Evolutionary conservation across 2,888 invertebrate genomes (phyloP), one percentile per base, ranked within the genome.

Genomic region (Xylota sylvarum): DNA sequence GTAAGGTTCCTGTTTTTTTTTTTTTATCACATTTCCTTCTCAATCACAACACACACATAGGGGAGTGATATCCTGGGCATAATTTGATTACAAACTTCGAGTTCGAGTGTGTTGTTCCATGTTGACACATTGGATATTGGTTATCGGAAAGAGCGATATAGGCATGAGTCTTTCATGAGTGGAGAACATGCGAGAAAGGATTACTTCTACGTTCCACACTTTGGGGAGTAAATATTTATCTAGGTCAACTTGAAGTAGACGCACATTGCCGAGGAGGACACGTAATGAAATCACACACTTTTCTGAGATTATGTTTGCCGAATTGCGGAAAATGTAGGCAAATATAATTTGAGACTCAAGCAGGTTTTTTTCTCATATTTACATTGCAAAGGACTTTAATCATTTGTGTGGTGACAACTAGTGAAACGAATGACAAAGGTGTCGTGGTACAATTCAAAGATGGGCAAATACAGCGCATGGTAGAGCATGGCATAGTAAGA

Each of bases 111-210:
- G 37, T 78, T 10, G 43, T 6, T 30, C 12, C 19, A 17, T 79
- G 84, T 85, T 80, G 84, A 80, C 84, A 76, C 35, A 76, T 48
- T 40, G 74, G 50, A 79, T 84, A 64, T 76, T 85, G 85, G 80
- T 76, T 85, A 85, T 85, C 74, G 48, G 70, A 52, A 52, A 37
- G 70, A 65, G n/a, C 9, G 67, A 1, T 1, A 52, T 85, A 85
- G 74, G 80, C 80, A 43, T 80, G 69, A 62, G 56, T 35, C 30
- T 76, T 64, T 62, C 40, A 70, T 58, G 58, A 76, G 76, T 65
- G 80, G 40, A 10, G 58, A n/a, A 46, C 27, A 12, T 35, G 55
- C 17, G 69, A n/a, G n/a, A 62, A 62, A 30, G 56, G 73, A 79
- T 74, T 69, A 56, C 56, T 37, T 60, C 35, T 56, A 17, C 76